Conservation (phyloP, 30 jellyfish, hydroid and myxozoan species). For the Calvadosia cruxmelitensis region DNA sequence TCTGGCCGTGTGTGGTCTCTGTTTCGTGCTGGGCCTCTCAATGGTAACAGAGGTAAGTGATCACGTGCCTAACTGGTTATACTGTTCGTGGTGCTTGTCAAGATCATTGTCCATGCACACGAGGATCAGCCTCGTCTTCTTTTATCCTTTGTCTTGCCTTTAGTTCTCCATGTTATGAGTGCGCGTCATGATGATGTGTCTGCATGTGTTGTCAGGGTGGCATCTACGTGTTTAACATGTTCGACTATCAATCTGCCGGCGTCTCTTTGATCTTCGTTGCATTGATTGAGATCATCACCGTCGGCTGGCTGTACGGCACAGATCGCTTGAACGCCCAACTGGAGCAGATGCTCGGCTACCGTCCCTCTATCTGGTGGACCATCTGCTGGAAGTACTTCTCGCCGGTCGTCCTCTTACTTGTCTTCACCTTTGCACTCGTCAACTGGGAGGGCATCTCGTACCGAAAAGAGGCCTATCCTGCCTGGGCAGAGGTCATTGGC, state of each 20-base stretch:
- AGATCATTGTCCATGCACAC: too few species aligned
- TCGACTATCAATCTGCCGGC: constrained; percentile 79
- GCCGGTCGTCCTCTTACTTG: constrained; percentile 34
- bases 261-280: constrained; percentile 56
- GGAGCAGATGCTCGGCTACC: constrained; percentile 30
- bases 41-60: constrained; percentile 63
- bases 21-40: constrained; percentile 50
- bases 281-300: constrained; percentile 30
- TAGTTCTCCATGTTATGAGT: too few species aligned
- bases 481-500: constrained; percentile 82
- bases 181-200: too few species aligned
- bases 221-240: constrained; percentile 41
- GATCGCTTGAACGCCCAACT: constrained; percentile 35
- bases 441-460: constrained; percentile 34
- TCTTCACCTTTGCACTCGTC: constrained; percentile 34
- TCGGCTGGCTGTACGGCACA: constrained; percentile 69
- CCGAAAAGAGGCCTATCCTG: constrained; percentile 39
- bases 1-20: constrained; percentile 27
- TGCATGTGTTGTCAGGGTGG: constrained; percentile 40
- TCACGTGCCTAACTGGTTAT: too few species aligned
- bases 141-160: too few species aligned
- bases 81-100: too few species aligned
- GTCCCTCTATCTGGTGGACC: constrained; percentile 55
- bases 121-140: too few species aligned
- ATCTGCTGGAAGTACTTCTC: constrained; percentile 59